Evolutionary conservation across 2,888 invertebrate genomes (phyloP), one percentile per base, ranked within the genome.

Genomic region (Erebia aethiops): DNA sequence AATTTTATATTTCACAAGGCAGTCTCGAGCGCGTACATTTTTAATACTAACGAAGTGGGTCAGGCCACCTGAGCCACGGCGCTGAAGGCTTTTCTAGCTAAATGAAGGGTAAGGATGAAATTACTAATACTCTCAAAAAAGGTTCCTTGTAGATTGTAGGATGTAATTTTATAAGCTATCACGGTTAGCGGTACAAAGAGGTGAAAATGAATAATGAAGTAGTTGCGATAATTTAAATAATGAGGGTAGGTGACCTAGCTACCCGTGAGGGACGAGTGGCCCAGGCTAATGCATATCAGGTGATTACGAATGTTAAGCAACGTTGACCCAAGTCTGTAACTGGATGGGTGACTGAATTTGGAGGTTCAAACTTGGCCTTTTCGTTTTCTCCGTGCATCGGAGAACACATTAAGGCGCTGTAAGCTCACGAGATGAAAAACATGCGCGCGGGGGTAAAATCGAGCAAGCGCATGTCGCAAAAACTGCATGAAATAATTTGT

Each of bases 71-170:
- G 74, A 63, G 74, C 46, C 72, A 66, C 51, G 52, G 43, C 14
- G 21, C 21, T 43, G 58, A 18, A 58, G 35, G 58, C 10, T 35
- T 60, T 56, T 10, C 57, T 13, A 57, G 43, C 21, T 67, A 67
- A 21, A 43, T 11, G 67, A 66, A 66, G 56, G 66, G 52, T 70
- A 54, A 7, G 56, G 69, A 69, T 61, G 56, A 72, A 74, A 62
- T 54, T 66, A 70, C 70, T 74, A 70, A 74, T 74, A 70, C 61
- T 70, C 60, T 72, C 69, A 70, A 69, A 70, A 71, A 70, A 67
- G 51, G 65, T 74, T 70, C 62, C 21, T 9, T 46, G 61, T 46
- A 61, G 18, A 46, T 21, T 46, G 61, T 21, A 61, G 43, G 13
- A 43, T 60, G 16, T 60, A 41, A 61, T 43, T 43, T 61, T 61